Evolutionary conservation across 2,888 invertebrate species (phyloP).

Genomic region (Calliscelio sp.): DNA sequence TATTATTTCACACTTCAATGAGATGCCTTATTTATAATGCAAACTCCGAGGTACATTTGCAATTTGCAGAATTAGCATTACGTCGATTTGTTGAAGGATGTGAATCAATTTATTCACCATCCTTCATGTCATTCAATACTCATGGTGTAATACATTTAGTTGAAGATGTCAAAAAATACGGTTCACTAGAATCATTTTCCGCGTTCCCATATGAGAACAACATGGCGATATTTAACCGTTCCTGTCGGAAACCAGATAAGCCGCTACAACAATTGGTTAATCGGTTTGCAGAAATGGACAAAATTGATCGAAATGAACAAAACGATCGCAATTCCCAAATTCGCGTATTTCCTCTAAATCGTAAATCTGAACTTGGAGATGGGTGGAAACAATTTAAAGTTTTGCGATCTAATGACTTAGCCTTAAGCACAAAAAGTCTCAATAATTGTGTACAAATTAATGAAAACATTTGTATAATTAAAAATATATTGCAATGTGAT

Average conservation of each 20-base stretch:
- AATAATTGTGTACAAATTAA: not conserved
- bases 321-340: not conserved
- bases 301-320: not conserved
- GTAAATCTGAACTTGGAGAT: not conserved
- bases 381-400: not conserved
- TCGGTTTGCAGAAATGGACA: not conserved
- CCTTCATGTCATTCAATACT: constrained; percentile 21
- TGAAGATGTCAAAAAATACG: constrained; percentile 34
- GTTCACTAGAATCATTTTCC: constrained; percentile 38
- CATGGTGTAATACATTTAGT: constrained; percentile 37
- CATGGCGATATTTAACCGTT: constrained; percentile 32
- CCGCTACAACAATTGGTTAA: constrained; percentile 34
- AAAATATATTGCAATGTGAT: not conserved
- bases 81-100: constrained; percentile 12
- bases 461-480: not conserved
- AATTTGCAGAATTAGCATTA: constrained; percentile 6
- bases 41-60: not conserved
- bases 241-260: constrained; percentile 29
- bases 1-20: constrained; percentile 28
- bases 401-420: not conserved
- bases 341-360: not conserved
- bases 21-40: constrained; percentile 23
- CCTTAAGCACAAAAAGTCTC: not conserved
- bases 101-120: constrained; percentile 17
- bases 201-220: constrained; percentile 47